phyloP scores from a whole-genome alignment of 1,140 invertebrate species.

The Calliphora vicina region DNA sequence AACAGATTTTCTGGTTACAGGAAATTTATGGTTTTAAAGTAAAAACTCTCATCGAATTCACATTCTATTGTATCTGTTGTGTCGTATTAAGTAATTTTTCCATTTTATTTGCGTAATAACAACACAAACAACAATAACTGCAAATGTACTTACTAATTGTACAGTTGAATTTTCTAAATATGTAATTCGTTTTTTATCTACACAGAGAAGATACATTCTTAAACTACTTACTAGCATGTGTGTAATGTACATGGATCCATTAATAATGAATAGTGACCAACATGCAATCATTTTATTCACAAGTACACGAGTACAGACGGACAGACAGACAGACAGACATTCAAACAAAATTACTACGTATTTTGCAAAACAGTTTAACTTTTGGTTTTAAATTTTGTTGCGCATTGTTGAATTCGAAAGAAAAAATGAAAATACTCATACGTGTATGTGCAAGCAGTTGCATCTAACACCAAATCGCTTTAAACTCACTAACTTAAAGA shows the following conservation, averaged over 20 bases:
- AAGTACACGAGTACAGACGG: not conserved
- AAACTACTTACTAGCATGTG: not conserved
- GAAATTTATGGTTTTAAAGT: too few relatives aligned
- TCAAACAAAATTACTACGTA: not conserved
- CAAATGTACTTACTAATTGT: not conserved
- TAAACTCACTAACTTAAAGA: not conserved
- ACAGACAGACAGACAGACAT: not conserved
- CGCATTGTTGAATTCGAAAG: slow-evolving; percentile 12
- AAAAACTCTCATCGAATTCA: too few relatives aligned
- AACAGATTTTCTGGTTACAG: too few relatives aligned
- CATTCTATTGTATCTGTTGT: too few relatives aligned
- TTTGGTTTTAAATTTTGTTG: slow-evolving; percentile 10
- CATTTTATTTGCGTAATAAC: too few relatives aligned
- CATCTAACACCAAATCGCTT: not conserved
- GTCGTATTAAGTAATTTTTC: too few relatives aligned
- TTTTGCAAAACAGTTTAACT: slow-evolving; percentile 10
- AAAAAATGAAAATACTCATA: not conserved
- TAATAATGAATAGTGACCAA: not conserved
- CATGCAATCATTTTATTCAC: not conserved
- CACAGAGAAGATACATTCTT: not conserved
- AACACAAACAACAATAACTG: too few relatives aligned
- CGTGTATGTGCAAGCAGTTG: not conserved
- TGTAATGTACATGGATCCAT: not conserved
- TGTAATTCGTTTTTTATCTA: too few relatives aligned
- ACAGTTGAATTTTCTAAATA: too few relatives aligned